Percentiles rank a stretch among this genome's conserved stretches.
Evolutionary conservation across 2,797 vertebrate species (phyloP).

Genomic region (Pangasius mekongensis): DNA sequence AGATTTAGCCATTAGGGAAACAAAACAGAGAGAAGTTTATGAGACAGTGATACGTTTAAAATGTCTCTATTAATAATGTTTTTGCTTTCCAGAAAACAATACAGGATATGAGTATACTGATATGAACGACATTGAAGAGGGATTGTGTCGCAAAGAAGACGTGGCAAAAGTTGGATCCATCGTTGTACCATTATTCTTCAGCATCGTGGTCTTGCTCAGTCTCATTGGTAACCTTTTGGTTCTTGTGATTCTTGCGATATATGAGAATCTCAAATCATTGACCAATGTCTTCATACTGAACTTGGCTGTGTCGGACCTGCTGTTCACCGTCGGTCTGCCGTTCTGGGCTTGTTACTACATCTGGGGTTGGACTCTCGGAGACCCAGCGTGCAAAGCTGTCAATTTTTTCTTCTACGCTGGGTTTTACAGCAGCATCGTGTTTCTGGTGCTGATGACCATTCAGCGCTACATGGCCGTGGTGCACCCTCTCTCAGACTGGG

Average conservation of each 20-base stretch:
- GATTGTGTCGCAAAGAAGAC: neutral
- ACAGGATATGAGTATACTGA: neutral
- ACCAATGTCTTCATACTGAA: slow-evolving; percentile 91
- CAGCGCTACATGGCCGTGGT: slow-evolving; percentile 87
- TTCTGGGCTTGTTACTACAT: slow-evolving; percentile 81
- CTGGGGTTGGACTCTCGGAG: slow-evolving; percentile 81
- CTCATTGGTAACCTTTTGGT: slow-evolving; percentile 83
- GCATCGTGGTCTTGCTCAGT: slow-evolving; percentile 28
- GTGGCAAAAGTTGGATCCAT: slow-evolving; percentile 30
- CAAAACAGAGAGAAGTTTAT: neutral
- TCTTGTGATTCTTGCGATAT: slow-evolving; percentile 82
- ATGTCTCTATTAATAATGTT: neutral
- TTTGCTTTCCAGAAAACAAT: slow-evolving; percentile 17
- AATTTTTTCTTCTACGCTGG: slow-evolving; percentile 83
- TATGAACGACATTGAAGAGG: fast-evolving
- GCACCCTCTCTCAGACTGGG: slow-evolving; percentile 76
- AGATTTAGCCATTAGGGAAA: neutral
- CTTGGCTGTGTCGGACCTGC: slow-evolving; percentile 85
- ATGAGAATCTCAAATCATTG: slow-evolving; percentile 83
- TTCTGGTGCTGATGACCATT: slow-evolving; percentile 86
- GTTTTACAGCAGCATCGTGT: slow-evolving; percentile 88
- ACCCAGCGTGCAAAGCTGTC: slow-evolving; percentile 76
- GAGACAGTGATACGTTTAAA: neutral
- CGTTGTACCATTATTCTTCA: neutral
- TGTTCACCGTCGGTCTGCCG: slow-evolving; percentile 85